A percentile compares a stretch with the other conserved stretches of the same genome.
Conservation (phyloP, 2,797 vertebrate genomes). For the Cynopterus sphinx region DNA sequence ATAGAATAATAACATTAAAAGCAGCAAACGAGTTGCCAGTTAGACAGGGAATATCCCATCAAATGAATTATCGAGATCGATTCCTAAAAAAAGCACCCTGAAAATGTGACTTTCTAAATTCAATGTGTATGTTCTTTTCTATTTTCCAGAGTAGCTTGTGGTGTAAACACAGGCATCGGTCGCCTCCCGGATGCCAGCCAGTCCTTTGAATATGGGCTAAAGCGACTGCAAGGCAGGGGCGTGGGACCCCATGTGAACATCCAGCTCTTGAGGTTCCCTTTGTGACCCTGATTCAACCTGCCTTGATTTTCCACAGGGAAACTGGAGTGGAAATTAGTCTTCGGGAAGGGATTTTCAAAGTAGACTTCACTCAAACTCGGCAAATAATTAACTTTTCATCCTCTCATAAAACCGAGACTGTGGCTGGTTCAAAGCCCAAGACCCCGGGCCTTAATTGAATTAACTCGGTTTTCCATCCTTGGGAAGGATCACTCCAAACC, state of each 20-base stretch:
- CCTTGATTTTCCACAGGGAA: constrained; percentile 71
- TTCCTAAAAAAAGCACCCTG: neutral
- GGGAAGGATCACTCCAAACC: constrained; percentile 67
- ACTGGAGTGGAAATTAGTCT: constrained; percentile 70
- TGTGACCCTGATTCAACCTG: constrained; percentile 70
- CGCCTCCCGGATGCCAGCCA: neutral
- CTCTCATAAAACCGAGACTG: constrained; percentile 71
- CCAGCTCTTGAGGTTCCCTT: neutral
- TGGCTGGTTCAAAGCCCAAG: constrained; percentile 76
- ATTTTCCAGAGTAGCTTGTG: neutral
- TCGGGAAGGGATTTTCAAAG: constrained; percentile 74
- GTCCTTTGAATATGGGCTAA: neutral
- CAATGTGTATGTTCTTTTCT: neutral
- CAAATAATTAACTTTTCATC: constrained; percentile 83
- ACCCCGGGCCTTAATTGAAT: constrained; percentile 76
- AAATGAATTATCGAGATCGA: neutral
- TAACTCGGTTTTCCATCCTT: constrained; percentile 74
- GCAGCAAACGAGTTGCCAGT: neutral
- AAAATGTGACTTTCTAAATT: neutral
- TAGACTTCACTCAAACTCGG: constrained; percentile 67
- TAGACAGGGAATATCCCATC: neutral
- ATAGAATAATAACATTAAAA: neutral
- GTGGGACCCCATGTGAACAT: neutral
- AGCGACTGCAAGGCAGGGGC: neutral
- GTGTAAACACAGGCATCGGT: neutral